A percentile compares a stretch with the other conserved stretches of the same genome.
Evolutionary conservation across 2,113 vertebrate genomes (phyloP).

Genomic region (Chrysochloris asiatica): DNA sequence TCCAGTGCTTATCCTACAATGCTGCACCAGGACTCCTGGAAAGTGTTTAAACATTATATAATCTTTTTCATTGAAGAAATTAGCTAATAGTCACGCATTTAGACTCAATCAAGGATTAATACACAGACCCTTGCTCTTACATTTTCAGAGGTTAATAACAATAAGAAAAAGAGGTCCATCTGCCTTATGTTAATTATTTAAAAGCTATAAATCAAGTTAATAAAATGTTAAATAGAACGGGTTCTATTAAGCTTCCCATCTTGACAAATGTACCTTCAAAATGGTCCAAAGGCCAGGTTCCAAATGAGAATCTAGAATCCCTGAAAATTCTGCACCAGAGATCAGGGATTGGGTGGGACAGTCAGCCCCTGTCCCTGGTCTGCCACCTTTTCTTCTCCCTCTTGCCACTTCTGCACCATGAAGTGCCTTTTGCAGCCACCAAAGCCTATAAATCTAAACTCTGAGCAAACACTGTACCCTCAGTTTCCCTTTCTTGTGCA

Average conservation of each 20-base stretch:
- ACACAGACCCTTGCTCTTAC: not conserved
- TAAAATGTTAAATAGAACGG: not conserved
- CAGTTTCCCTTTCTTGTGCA: not conserved
- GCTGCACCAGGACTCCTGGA: too few relatives aligned
- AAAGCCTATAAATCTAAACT: not conserved
- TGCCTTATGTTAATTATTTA: not conserved
- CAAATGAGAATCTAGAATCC: not conserved
- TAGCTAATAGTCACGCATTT: not conserved
- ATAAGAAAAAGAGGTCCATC: not conserved
- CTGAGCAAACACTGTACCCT: rapidly evolving
- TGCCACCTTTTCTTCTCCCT: not conserved
- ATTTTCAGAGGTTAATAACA: not conserved
- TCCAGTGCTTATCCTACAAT: too few relatives aligned
- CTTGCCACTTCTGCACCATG: not conserved
- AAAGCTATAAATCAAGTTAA: not conserved
- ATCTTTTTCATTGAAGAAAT: not conserved
- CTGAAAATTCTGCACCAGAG: not conserved
- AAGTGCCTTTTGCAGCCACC: not conserved
- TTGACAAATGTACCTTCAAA: not conserved
- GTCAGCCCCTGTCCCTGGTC: not conserved
- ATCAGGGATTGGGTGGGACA: not conserved
- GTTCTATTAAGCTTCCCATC: not conserved
- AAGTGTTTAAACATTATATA: too few relatives aligned
- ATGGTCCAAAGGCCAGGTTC: not conserved
- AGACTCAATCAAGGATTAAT: not conserved